These are phyloP conservation scores for Epistrophe grossulariae DNA, from an alignment of 2,888 invertebrate species.

Conservation along the genomic window DNA sequence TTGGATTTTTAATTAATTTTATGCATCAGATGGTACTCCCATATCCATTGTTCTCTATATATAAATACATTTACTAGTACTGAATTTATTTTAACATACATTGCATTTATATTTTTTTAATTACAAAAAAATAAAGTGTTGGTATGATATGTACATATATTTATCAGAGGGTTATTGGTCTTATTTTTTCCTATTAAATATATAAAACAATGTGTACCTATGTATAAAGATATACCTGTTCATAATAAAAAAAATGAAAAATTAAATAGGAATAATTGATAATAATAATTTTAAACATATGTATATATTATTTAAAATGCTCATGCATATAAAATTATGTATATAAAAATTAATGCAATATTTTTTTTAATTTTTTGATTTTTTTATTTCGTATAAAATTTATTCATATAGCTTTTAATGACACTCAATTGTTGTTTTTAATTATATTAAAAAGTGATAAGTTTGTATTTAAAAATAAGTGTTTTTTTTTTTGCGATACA, in stretches of 20 bases:
- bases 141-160: neutral
- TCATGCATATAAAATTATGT: neutral
- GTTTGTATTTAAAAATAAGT: neutral
- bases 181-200: neutral
- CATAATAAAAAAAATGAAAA: neutral
- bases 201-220: neutral
- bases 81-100: neutral
- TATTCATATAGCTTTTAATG: slow-evolving; percentile 25
- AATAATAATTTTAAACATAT: neutral
- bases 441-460: slow-evolving; percentile 13
- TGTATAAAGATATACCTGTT: too few relatives aligned
- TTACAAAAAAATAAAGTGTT: slow-evolving; percentile 9
- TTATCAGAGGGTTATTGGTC: neutral
- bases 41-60: neutral
- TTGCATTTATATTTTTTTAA: slow-evolving; percentile 7
- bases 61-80: neutral
- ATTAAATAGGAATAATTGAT: neutral
- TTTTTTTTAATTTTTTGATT: neutral
- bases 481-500: neutral
- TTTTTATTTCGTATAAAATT: neutral
- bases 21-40: neutral
- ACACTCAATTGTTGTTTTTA: slow-evolving; percentile 15
- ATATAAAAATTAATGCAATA: neutral
- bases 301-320: neutral
- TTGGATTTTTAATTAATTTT: slow-evolving; percentile 22